Conservation (phyloP, 2,797 vertebrate species). For the Bryconaethiops microstoma region DNA sequence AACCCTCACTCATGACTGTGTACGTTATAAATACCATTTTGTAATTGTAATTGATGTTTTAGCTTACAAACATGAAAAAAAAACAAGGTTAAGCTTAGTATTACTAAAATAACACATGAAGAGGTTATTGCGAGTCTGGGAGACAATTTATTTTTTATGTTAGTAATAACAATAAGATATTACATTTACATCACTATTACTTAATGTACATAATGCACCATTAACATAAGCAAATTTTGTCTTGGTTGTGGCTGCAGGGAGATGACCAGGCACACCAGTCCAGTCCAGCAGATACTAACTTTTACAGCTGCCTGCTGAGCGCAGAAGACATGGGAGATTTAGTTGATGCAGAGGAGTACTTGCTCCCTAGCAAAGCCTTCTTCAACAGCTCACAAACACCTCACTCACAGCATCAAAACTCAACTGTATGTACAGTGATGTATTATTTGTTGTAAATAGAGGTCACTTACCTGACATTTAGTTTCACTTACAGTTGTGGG, state of each 20-base stretch:
- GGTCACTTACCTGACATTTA: not conserved
- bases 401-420: conserved; percentile 72
- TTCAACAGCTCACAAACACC: conserved; percentile 65
- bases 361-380: conserved; percentile 83
- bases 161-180: not conserved
- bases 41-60: not conserved
- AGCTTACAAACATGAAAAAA: not conserved
- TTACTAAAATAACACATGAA: no score
- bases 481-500: no score
- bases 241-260: conserved; percentile 71
- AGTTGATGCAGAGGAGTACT: conserved; percentile 90
- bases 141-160: not conserved
- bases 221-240: not conserved
- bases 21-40: not conserved
- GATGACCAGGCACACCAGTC: conserved; percentile 86
- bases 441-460: not conserved
- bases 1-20: not conserved
- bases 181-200: not conserved
- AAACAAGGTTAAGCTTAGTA: no score
- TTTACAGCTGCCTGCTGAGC: conserved; percentile 87
- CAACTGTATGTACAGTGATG: conserved; percentile 68
- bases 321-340: conserved; percentile 85
- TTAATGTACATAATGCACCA: not conserved
- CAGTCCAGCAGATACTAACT: conserved; percentile 85
- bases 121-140: no score